phyloP scores from a whole-genome alignment of 2,797 vertebrate species.

The Enteromius paludinosus region DNA sequence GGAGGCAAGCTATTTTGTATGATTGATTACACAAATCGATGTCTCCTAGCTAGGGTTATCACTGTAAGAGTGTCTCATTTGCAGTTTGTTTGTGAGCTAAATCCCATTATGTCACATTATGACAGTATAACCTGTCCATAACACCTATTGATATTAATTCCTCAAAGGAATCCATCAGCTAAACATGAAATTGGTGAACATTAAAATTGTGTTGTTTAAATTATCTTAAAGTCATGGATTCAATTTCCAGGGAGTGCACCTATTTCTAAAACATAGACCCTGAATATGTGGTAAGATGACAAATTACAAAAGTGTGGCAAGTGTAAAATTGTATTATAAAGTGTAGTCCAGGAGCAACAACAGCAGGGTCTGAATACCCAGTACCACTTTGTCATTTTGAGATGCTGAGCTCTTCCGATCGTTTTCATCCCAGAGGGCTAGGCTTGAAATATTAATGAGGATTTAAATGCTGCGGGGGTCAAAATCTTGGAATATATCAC shows the following conservation, averaged over 20 bases:
- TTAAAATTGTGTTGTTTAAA: conserved; percentile 70
- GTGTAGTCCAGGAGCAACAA: conserved; percentile 8
- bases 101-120: conserved; percentile 19
- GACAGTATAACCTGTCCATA: conserved; percentile 7
- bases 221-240: background rate
- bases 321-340: conserved; percentile 20
- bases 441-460: conserved; percentile 47
- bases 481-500: conserved; percentile 18
- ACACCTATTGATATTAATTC: conserved; percentile 55
- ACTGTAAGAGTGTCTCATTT: conserved; percentile 17
- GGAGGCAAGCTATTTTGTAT: background rate
- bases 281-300: background rate
- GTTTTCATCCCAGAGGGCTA: conserved; percentile 20
- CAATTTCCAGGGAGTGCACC: background rate
- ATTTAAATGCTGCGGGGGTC: conserved; percentile 5
- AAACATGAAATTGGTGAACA: conserved; percentile 73
- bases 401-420: conserved; percentile 27
- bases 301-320: conserved; percentile 5
- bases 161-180: conserved; percentile 66
- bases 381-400: conserved; percentile 48
- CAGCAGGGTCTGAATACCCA: conserved; percentile 44
- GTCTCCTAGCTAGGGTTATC: background rate
- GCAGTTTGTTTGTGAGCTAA: conserved; percentile 17
- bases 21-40: background rate
- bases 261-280: background rate